phyloP scores from a whole-genome alignment of 2,113 vertebrate species.

The Salvator merianae region DNA sequence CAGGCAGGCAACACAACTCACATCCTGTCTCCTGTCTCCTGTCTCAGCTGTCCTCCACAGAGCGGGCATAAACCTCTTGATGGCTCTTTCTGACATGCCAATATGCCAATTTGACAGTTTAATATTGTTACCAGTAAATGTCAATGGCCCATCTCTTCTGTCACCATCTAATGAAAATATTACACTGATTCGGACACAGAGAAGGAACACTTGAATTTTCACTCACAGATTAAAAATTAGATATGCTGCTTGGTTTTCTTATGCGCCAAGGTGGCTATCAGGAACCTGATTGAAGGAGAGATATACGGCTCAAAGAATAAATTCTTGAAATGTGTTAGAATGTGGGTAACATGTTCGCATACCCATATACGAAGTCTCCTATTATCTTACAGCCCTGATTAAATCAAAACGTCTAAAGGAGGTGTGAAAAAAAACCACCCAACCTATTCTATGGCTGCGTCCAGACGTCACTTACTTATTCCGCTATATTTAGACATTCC shows the following conservation, averaged over 20 bases:
- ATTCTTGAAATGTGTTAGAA: neutral
- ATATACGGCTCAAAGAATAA: neutral
- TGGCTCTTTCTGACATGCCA: neutral
- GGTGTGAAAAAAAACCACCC: neutral
- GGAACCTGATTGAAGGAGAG: neutral
- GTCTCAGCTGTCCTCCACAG: neutral
- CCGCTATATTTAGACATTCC: too few species aligned
- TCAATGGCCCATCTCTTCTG: slow-evolving; percentile 11
- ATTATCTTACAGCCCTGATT: neutral
- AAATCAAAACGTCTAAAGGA: neutral
- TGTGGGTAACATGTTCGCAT: neutral
- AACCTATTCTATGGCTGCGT: neutral
- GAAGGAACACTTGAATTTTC: neutral
- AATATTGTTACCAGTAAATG: slow-evolving; percentile 25
- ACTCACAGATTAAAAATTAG: slow-evolving; percentile 18
- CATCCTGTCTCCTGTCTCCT: neutral
- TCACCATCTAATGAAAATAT: slow-evolving; percentile 27
- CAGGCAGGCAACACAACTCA: too few species aligned
- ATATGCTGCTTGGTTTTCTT: neutral
- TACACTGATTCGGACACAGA: accelerated
- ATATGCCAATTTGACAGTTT: slow-evolving; percentile 24
- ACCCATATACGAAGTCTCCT: neutral
- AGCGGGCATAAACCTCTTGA: neutral
- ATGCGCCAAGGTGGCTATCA: accelerated
- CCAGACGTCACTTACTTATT: too few species aligned